A percentile compares a stretch with the other conserved stretches of the same genome.
Conservation (phyloP, 2,888 invertebrate genomes). For the Nephrotoma guestfalica region DNA sequence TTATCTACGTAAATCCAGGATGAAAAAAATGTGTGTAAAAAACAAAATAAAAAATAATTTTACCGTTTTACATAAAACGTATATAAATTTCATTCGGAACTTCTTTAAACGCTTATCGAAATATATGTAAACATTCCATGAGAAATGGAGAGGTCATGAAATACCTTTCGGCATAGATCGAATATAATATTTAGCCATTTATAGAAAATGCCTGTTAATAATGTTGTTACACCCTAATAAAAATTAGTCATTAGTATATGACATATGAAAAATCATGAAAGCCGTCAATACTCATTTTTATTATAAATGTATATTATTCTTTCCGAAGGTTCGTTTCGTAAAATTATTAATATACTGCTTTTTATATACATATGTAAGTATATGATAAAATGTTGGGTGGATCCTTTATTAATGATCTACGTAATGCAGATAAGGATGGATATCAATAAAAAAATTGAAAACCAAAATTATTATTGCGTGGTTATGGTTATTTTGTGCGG, state of each 20-base stretch:
- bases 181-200: not conserved
- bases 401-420: not conserved
- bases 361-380: not conserved
- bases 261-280: not conserved
- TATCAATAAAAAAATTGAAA: not conserved
- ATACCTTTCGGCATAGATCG: not conserved
- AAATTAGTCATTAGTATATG: not conserved
- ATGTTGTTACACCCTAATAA: not conserved
- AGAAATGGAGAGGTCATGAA: not conserved
- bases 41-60: not conserved
- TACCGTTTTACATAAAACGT: not conserved
- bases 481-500: not conserved
- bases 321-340: not conserved
- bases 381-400: not conserved
- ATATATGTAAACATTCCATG: not conserved
- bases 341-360: not conserved
- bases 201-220: not conserved
- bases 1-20: not conserved
- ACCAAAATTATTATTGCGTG: not conserved
- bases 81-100: not conserved
- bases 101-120: not conserved
- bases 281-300: not conserved
- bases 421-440: not conserved
- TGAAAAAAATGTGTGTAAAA: not conserved
- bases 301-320: not conserved